Percentiles rank a stretch among this genome's conserved stretches.
Evolutionary conservation across 2,113 vertebrate species (phyloP).

Genomic region (Brachypodius melanocephalos): DNA sequence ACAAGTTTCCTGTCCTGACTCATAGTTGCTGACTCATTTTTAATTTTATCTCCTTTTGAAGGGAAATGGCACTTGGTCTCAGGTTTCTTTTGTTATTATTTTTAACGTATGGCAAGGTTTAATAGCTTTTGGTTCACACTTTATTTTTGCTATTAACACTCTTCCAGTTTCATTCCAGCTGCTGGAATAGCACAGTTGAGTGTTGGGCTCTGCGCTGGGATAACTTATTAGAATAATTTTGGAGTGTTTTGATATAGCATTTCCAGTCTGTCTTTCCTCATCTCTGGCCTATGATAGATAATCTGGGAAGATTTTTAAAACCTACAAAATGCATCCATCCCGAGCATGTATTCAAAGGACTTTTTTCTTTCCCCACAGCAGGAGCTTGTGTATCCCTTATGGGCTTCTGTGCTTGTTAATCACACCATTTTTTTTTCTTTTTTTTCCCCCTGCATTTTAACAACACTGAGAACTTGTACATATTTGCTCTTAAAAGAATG

Average conservation of each 20-base stretch:
- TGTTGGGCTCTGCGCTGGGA: background rate
- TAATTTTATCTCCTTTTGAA: slow-evolving; percentile 16
- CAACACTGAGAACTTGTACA: background rate
- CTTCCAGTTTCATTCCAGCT: background rate
- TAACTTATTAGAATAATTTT: background rate
- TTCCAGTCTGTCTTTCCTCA: background rate
- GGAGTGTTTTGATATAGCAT: background rate
- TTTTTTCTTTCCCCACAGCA: background rate
- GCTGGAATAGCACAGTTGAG: background rate
- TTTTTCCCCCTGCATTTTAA: background rate
- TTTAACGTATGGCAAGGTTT: background rate
- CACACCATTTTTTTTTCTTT: background rate
- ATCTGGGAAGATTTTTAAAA: background rate
- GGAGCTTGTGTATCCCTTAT: background rate
- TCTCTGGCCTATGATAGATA: background rate
- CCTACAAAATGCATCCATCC: background rate
- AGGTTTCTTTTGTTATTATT: slow-evolving; percentile 44
- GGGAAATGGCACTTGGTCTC: slow-evolving; percentile 15
- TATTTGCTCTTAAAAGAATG: background rate
- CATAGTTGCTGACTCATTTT: slow-evolving; percentile 50
- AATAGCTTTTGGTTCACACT: slow-evolving; percentile 26
- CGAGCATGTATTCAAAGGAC: background rate
- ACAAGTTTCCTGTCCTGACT: slow-evolving; percentile 52
- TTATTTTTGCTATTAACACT: slow-evolving; percentile 18
- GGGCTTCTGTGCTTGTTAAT: background rate